Base-by-base conservation (phyloP, 2,113 vertebrate species). In the Merops nubicus region DNA sequence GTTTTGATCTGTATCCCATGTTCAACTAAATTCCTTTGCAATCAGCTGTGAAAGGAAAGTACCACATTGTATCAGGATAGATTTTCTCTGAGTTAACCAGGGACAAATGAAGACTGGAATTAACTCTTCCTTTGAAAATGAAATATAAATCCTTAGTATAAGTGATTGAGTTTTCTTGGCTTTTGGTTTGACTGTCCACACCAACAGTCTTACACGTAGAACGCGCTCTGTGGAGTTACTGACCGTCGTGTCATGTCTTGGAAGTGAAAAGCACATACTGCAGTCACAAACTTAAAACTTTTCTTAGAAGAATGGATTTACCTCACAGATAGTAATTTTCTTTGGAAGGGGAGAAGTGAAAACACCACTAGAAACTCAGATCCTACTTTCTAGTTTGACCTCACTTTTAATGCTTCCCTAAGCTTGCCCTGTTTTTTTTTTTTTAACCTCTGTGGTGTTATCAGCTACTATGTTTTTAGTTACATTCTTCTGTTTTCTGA, bases 21-120 rank as follows among this genome's bases (percentile, higher is more conserved):
- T 97, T 96, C 84, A 88, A 78, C 53, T 94, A 47, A 95, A 94
- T 88, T 95, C 91, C 90, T 93, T 84, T 88, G 68, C 78, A 84
- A 38, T 67, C 54, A 26, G 40, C 72, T 79, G 54, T 76, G 73
- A 90, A 88, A 57, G 33, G 42, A 87, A 91, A 79, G 68, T 96
- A 59, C 54, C 20, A 3, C 63, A 43, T 42, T 81, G 34, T 53
- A 88, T 53, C 45, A 65, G 82, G 23, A 59, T 76, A 47, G 36
- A n/a, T 62, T 77, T 83, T 43, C 87, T 91, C 72, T 47, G 56
- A 56, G 63, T 53, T 92, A 54, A 28, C 54, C 23, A 34, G 57
- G 40, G 62, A 73, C 42, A 88, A 77, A 81, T 38, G 43, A 85
- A 85, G n/a, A 65, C 42, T 64, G 15, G 42, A 68, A 64, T 90